Conservation (phyloP, 2,888 invertebrate genomes). For the Elmis aenea region DNA sequence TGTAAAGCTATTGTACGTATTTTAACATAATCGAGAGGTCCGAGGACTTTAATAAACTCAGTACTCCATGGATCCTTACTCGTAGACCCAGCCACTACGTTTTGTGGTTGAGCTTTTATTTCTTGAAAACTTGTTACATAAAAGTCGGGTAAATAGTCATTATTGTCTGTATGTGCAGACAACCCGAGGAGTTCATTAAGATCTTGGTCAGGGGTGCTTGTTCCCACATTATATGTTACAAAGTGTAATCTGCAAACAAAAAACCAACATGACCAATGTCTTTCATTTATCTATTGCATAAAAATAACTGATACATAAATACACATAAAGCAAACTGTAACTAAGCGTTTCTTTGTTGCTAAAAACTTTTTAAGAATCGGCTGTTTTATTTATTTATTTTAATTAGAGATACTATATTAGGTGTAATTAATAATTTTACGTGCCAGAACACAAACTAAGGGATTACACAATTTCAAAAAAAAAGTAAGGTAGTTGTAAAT, state of each 20-base stretch:
- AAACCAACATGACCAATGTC: too few relatives aligned
- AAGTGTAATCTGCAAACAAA: conserved; percentile 72
- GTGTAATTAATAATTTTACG: too few relatives aligned
- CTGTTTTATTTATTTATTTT: too few relatives aligned
- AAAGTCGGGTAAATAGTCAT: conserved; percentile 71
- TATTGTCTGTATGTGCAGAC: conserved; percentile 56
- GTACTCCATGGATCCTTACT: conserved; percentile 84
- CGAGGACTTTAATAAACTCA: conserved; percentile 64
- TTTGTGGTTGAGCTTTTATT: conserved; percentile 82
- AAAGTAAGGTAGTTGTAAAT: too few relatives aligned
- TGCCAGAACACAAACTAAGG: too few relatives aligned
- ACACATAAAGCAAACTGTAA: too few relatives aligned
- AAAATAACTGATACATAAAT: too few relatives aligned
- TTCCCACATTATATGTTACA: conserved; percentile 89
- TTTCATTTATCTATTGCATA: too few relatives aligned
- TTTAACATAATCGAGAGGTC: conserved; percentile 69
- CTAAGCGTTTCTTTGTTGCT: too few relatives aligned
- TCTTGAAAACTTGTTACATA: conserved; percentile 85
- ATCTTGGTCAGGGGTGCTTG: conserved; percentile 67
- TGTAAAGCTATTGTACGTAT: conserved; percentile 77
- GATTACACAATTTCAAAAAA: too few relatives aligned
- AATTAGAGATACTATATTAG: too few relatives aligned
- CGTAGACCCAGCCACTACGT: conserved; percentile 73
- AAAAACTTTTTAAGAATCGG: too few relatives aligned
- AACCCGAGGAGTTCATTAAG: conserved; percentile 67